These are phyloP conservation scores for Manacus vitellinus DNA, from an alignment of 2,113 vertebrate genomes.

Conservation along the genomic window DNA sequence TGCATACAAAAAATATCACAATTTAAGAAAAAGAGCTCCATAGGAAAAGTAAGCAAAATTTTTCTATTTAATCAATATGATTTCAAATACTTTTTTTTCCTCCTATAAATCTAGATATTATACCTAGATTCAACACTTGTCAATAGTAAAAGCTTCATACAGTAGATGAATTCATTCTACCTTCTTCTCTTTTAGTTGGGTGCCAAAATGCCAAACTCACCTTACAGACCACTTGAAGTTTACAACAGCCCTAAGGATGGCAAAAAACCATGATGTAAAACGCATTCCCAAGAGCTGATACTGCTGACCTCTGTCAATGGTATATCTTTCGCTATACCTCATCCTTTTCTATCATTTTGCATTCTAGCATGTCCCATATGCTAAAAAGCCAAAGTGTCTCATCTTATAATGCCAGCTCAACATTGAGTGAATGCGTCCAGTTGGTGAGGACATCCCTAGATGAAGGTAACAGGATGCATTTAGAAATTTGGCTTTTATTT, in stretches of 20 bases:
- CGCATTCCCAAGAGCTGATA: background rate
- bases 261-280: background rate
- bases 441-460: background rate
- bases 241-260: background rate
- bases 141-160: background rate
- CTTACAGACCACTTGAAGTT: background rate
- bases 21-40: background rate
- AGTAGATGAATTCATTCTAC: background rate
- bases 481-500: background rate
- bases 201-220: background rate
- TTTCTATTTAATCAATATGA: background rate
- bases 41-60: background rate
- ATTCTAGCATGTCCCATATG: background rate
- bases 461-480: background rate
- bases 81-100: background rate
- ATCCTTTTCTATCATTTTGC: background rate
- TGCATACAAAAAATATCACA: background rate
- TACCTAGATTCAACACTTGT: background rate
- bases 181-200: rapidly evolving
- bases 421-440: background rate
- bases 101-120: background rate
- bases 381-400: background rate
- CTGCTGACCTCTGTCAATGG: background rate
- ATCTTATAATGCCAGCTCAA: background rate
- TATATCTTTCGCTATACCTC: background rate